Conservation (phyloP, 2,113 vertebrate species). For the Halcyon senegalensis region DNA sequence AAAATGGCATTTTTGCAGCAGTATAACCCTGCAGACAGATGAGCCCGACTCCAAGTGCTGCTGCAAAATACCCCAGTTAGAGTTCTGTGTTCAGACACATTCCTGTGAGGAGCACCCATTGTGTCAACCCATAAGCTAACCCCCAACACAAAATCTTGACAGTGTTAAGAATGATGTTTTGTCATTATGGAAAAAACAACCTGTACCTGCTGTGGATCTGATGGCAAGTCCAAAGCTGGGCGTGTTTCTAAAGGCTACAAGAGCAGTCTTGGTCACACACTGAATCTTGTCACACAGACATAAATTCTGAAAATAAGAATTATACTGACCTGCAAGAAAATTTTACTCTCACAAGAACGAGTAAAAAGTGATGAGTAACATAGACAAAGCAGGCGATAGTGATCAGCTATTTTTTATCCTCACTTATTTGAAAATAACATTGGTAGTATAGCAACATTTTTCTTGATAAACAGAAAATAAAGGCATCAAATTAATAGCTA, state of each 20-base stretch:
- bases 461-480: not conserved
- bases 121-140: fast-evolving
- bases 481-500: not conserved
- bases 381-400: not conserved
- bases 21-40: not conserved
- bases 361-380: not conserved
- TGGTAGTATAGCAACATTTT: not conserved
- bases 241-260: not conserved
- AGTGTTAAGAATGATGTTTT: not conserved
- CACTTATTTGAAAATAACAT: not conserved
- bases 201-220: not conserved
- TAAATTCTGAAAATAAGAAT: not conserved
- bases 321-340: not conserved
- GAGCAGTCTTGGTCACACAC: not conserved
- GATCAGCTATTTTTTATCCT: not conserved
- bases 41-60: not conserved
- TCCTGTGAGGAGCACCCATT: not conserved
- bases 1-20: not conserved
- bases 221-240: not conserved
- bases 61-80: not conserved
- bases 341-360: not conserved
- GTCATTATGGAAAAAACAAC: fast-evolving
- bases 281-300: not conserved
- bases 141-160: not conserved
- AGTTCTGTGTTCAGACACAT: not conserved